Evolutionary conservation across 2,113 vertebrate species (phyloP).

Genomic region (Dromiciops gliroides): DNA sequence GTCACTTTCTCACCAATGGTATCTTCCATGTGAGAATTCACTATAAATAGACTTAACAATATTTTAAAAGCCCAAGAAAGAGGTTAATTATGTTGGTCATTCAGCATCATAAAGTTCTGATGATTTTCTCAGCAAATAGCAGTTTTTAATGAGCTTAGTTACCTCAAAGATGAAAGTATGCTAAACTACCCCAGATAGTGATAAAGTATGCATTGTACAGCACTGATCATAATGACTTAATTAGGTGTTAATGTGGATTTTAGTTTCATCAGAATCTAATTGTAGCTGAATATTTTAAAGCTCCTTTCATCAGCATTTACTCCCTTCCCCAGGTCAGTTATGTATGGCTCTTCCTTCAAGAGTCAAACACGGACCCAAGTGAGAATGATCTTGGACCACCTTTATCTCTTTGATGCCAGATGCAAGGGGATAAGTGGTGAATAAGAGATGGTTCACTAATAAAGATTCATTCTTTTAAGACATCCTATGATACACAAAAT

Average conservation of each 20-base stretch:
- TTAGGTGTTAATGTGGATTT: constrained; percentile 73
- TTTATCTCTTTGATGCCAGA: background rate
- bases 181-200: constrained; percentile 42
- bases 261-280: constrained; percentile 72
- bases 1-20: background rate
- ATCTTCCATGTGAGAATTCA: constrained; percentile 22
- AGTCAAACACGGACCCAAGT: background rate
- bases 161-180: constrained; percentile 66
- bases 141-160: constrained; percentile 72
- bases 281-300: constrained; percentile 60
- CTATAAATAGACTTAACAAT: constrained; percentile 8
- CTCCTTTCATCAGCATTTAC: constrained; percentile 59
- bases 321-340: background rate
- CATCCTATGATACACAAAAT: background rate
- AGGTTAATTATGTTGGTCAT: constrained; percentile 63
- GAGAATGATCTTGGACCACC: background rate
- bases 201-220: constrained; percentile 59
- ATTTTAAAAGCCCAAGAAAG: constrained; percentile 55
- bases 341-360: background rate
- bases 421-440: background rate
- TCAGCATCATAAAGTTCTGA: constrained; percentile 71
- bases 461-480: background rate
- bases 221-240: constrained; percentile 66
- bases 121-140: constrained; percentile 61
- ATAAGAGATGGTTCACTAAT: background rate